Evolutionary conservation across 2,797 vertebrate species (phyloP).

Genomic region (Thripadectes ignobilis): DNA sequence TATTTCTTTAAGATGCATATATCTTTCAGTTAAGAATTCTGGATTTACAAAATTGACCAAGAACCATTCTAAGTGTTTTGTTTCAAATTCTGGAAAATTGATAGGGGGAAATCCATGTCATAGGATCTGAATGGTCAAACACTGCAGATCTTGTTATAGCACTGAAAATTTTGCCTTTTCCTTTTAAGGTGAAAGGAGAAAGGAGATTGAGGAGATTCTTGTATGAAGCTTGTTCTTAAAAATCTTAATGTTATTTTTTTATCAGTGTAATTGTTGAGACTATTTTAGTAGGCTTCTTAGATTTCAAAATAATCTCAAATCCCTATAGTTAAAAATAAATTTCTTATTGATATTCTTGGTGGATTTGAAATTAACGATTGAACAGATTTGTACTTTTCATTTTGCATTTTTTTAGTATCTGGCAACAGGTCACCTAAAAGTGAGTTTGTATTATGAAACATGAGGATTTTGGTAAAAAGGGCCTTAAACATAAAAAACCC

Average conservation of each 20-base stretch:
- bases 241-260: neutral
- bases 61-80: neutral
- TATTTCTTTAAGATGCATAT: slow-evolving; percentile 20
- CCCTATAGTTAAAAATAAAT: neutral
- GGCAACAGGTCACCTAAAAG: neutral
- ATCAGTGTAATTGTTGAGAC: neutral
- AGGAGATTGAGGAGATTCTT: neutral
- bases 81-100: slow-evolving; percentile 21
- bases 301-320: neutral
- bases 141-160: neutral
- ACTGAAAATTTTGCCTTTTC: neutral
- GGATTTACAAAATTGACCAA: slow-evolving; percentile 2
- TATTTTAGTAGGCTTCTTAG: neutral
- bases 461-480: neutral
- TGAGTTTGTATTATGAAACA: neutral
- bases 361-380: neutral
- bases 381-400: neutral
- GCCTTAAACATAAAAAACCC: neutral
- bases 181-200: neutral
- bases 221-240: neutral
- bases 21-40: slow-evolving; percentile 31
- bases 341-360: neutral
- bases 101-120: neutral
- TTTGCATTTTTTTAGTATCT: neutral
- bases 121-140: neutral